A percentile compares a stretch with the other conserved stretches of the same genome.
phyloP scores from a whole-genome alignment of 2,888 invertebrate genomes.

The Amphipyra tragopoginis region DNA sequence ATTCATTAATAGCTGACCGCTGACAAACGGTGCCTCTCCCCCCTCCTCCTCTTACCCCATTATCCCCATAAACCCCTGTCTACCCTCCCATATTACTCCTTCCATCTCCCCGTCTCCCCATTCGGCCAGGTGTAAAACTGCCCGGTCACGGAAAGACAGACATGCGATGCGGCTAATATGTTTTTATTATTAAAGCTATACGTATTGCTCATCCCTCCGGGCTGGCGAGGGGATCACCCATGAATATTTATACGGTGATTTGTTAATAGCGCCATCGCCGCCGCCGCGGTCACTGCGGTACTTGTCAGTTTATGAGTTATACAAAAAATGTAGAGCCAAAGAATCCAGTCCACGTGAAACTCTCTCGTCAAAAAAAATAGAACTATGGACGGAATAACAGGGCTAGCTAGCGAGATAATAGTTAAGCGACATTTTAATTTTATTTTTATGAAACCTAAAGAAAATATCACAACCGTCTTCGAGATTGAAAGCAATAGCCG shows the following conservation, averaged over 20 bases:
- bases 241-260: conserved; percentile 88
- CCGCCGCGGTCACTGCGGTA: conserved; percentile 40
- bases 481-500: too few relatives aligned
- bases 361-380: not conserved
- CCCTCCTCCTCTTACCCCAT: conserved; percentile 75
- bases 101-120: conserved; percentile 73
- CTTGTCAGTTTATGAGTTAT: conserved; percentile 35
- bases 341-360: conserved; percentile 5
- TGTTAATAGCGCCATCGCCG: conserved; percentile 69
- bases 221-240: conserved; percentile 78
- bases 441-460: too few relatives aligned
- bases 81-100: conserved; percentile 67
- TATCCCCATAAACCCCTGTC: conserved; percentile 73
- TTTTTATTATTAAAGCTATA: conserved; percentile 87
- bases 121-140: conserved; percentile 88
- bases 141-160: conserved; percentile 88
- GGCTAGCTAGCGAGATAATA: not conserved
- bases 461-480: too few relatives aligned
- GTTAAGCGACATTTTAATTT: not conserved
- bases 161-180: conserved; percentile 89
- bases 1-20: conserved; percentile 88
- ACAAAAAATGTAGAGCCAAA: conserved; percentile 18
- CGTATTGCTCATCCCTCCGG: conserved; percentile 80
- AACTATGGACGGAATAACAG: not conserved
- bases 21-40: conserved; percentile 84